Evolutionary conservation across 2,797 vertebrate genomes (phyloP).

Genomic region (Pipistrellus pygmaeus): DNA sequence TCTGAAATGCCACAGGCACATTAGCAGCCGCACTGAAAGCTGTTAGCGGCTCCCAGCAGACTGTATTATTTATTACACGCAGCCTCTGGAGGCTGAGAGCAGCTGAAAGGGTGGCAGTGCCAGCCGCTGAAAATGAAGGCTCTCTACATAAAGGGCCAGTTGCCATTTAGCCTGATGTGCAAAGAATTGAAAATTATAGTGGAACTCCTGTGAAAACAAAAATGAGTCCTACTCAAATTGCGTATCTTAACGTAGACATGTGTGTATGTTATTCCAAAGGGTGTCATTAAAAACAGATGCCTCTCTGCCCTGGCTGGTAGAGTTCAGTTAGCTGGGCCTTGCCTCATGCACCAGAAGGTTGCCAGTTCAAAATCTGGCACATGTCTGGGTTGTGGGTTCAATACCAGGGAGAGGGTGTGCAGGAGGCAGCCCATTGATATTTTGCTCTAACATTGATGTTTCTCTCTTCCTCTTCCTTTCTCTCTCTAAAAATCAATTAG

Average conservation of each 20-base stretch:
- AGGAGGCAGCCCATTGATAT: background rate
- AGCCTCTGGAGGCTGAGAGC: conserved; percentile 64
- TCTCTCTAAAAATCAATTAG: background rate
- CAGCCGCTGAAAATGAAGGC: conserved; percentile 68
- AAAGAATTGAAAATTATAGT: conserved; percentile 55
- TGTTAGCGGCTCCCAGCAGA: conserved; percentile 51
- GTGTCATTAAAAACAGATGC: conserved; percentile 44
- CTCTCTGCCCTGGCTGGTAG: background rate
- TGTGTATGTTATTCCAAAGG: background rate
- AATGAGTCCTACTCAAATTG: background rate
- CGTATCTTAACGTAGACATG: conserved; percentile 11
- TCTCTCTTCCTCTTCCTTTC: background rate
- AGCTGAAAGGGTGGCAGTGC: conserved; percentile 57
- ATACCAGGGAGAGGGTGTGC: background rate
- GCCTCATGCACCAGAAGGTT: background rate
- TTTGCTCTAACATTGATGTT: background rate
- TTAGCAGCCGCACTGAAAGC: conserved; percentile 71
- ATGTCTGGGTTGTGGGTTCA: background rate
- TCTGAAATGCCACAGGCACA: conserved; percentile 73
- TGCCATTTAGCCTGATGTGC: conserved; percentile 58
- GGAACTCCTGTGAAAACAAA: conserved; percentile 19
- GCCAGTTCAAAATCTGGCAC: background rate
- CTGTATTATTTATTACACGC: conserved; percentile 70
- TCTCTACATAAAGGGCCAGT: conserved; percentile 65
- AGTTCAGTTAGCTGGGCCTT: background rate